phyloP scores from a whole-genome alignment of 2,888 invertebrate species.

The Cephus rjabovi region DNA sequence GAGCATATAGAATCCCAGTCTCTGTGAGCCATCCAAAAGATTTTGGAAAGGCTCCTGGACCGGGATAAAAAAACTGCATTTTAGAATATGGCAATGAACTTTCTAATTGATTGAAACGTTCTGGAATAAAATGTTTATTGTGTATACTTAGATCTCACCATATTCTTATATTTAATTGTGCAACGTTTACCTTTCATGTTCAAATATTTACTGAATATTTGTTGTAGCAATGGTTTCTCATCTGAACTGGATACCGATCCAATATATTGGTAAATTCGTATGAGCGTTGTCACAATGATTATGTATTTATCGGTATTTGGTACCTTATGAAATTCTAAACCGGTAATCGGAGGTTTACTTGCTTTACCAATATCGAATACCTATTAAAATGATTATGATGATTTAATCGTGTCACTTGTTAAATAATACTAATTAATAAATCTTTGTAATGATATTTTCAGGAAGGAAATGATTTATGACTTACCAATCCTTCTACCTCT shows the following conservation, averaged over 20 bases:
- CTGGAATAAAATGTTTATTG: conserved; percentile 46
- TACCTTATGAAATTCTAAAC: conserved; percentile 84
- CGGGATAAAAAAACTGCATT: conserved; percentile 81
- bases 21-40: conserved; percentile 91
- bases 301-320: conserved; percentile 80
- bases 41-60: conserved; percentile 76
- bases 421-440: neutral
- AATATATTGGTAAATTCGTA: conserved; percentile 88
- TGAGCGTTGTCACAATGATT: conserved; percentile 86
- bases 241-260: conserved; percentile 78
- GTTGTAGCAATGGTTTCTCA: conserved; percentile 83
- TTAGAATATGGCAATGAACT: conserved; percentile 82
- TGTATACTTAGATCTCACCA: conserved; percentile 2
- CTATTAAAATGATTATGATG: conserved; percentile 65
- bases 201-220: conserved; percentile 82
- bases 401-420: neutral
- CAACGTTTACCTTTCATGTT: conserved; percentile 73
- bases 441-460: neutral
- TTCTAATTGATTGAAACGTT: conserved; percentile 77
- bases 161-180: conserved; percentile 13
- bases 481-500: conserved; percentile 83
- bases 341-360: conserved; percentile 84
- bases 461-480: conserved; percentile 36
- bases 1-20: conserved; percentile 83
- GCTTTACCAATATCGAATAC: conserved; percentile 90